These are phyloP conservation scores for Strix uralensis DNA, from an alignment of 2,113 vertebrate species.

Conservation along the genomic window DNA sequence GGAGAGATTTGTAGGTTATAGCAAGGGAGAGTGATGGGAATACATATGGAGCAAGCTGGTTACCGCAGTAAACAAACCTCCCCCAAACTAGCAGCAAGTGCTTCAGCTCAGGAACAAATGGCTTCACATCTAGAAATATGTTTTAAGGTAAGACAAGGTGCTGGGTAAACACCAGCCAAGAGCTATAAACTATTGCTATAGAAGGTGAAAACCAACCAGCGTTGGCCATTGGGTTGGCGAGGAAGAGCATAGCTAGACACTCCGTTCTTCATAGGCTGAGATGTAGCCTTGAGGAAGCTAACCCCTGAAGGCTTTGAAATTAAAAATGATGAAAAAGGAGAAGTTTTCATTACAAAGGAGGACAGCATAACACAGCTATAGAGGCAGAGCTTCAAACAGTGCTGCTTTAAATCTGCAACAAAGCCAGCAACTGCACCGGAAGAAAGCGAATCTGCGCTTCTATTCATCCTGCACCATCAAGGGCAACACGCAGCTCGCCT, in stretches of 20 bases:
- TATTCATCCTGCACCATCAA: conserved; percentile 9
- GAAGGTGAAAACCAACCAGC: not conserved
- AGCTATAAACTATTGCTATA: not conserved
- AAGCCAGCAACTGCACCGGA: conserved; percentile 26
- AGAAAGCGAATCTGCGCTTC: not conserved
- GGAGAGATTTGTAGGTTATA: conserved; percentile 55
- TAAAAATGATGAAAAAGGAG: conserved; percentile 57
- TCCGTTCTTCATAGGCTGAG: not conserved
- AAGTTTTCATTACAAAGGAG: conserved; percentile 44
- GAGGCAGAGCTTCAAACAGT: conserved; percentile 41
- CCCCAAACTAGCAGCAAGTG: not conserved
- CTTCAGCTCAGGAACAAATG: conserved; percentile 4
- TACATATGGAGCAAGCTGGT: conserved; percentile 22
- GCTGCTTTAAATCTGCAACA: conserved; percentile 46
- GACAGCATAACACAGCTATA: not conserved
- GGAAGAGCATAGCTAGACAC: not conserved
- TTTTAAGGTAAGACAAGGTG: not conserved
- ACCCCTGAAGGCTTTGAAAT: conserved; percentile 46
- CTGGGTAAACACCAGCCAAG: not conserved
- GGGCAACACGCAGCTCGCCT: conserved; percentile 21
- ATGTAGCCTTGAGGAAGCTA: conserved; percentile 27
- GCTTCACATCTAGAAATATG: not conserved
- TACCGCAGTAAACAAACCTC: conserved; percentile 51
- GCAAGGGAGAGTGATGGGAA: conserved; percentile 50
- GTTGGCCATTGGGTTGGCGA: not conserved